Conservation (phyloP, 2,888 invertebrate species). For the Ceraclea dissimilis region DNA sequence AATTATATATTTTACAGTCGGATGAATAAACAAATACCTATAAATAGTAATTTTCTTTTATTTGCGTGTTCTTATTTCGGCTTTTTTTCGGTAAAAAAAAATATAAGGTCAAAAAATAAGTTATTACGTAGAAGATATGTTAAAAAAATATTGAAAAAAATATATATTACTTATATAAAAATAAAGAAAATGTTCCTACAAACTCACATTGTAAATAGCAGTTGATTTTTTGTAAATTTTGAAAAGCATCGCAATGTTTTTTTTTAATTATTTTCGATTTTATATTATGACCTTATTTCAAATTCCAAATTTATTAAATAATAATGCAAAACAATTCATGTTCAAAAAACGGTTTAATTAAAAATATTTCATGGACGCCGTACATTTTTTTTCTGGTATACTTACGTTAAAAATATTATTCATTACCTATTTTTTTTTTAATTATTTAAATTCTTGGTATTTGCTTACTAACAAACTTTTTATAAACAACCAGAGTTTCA, state of each 20-base stretch:
- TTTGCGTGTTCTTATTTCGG: conserved; percentile 8
- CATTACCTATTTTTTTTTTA: no score
- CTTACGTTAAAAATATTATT: no score
- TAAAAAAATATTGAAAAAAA: conserved; percentile 12
- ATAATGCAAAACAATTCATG: background rate
- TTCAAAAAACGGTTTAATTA: background rate
- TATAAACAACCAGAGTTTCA: no score
- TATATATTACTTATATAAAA: conserved; percentile 11
- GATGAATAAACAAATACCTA: background rate
- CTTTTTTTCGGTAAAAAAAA: conserved; percentile 6
- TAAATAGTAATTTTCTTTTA: background rate
- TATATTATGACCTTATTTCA: conserved; percentile 1
- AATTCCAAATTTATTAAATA: conserved; percentile 2
- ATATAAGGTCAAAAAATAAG: background rate
- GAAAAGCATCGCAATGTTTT: conserved; percentile 3
- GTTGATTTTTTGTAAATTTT: no score
- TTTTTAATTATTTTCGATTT: conserved; percentile 13
- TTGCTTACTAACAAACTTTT: no score
- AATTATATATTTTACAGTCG: conserved; percentile 18
- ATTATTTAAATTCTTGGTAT: no score
- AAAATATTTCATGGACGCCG: conserved; percentile 12
- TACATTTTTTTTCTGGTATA: conserved; percentile 3
- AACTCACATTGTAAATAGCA: conserved; percentile 22
- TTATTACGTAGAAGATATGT: background rate
- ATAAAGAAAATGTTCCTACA: conserved; percentile 24